phyloP scores from a whole-genome alignment of 2,113 vertebrate genomes.

The Oxygymnocypris stewartii region DNA sequence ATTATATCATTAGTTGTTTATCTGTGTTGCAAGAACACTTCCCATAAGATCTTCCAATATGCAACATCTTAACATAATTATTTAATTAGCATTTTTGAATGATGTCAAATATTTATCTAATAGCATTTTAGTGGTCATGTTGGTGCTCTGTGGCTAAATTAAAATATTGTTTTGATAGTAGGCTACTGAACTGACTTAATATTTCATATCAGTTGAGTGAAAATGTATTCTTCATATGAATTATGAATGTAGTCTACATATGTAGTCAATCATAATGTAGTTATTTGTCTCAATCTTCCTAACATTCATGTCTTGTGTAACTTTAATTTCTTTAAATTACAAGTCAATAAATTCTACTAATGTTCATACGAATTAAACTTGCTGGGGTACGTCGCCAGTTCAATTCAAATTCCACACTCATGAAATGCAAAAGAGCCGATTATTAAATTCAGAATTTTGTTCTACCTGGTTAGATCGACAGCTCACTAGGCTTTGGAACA shows the following conservation, averaged over 20 bases:
- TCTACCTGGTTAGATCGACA: not conserved
- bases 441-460: not conserved
- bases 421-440: not conserved
- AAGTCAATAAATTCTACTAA: not conserved
- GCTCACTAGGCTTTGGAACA: slow-evolving; percentile 2
- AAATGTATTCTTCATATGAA: not conserved
- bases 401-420: not conserved
- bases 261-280: not conserved
- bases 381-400: not conserved
- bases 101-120: not conserved
- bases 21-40: not conserved
- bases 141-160: not conserved
- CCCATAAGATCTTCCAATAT: not conserved
- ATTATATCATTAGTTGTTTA: not conserved
- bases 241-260: not conserved
- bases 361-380: not conserved
- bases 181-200: not conserved
- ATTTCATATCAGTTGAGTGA: not conserved
- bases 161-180: too few species aligned
- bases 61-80: not conserved
- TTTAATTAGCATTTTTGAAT: not conserved
- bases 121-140: not conserved
- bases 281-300: not conserved
- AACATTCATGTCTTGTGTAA: not conserved
- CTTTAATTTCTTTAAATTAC: not conserved